These are phyloP conservation scores for Drosophila tani DNA, from an alignment of 1,140 invertebrate genomes.

Conservation along the genomic window DNA sequence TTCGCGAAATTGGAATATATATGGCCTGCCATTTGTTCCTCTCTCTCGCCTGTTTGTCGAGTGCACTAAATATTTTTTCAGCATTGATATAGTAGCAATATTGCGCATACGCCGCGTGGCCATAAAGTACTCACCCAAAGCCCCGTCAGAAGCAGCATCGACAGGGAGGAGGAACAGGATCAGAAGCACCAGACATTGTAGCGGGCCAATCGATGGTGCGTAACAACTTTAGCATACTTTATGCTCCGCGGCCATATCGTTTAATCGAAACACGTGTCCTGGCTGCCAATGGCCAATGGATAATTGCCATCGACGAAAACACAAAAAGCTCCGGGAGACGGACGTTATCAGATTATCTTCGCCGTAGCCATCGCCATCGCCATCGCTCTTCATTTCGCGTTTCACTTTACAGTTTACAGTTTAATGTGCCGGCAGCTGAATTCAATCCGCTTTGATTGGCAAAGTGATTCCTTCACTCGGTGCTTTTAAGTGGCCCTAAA, in stretches of 20 bases:
- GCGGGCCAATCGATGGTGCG: constrained; percentile 36
- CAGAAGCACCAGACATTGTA: constrained; percentile 30
- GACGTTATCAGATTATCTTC: constrained; percentile 28
- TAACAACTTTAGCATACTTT: constrained; percentile 63
- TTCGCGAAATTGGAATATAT: constrained; percentile 31
- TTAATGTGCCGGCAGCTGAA: constrained; percentile 31
- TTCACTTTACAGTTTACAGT: constrained; percentile 22
- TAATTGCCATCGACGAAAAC: constrained; percentile 40
- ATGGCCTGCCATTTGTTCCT: constrained; percentile 51
- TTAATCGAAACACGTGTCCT: constrained; percentile 57
- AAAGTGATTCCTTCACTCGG: constrained; percentile 30
- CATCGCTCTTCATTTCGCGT: constrained; percentile 36
- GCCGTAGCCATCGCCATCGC: constrained; percentile 1
- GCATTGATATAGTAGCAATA: constrained; percentile 56
- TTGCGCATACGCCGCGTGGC: constrained; percentile 66
- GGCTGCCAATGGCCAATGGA: constrained; percentile 39
- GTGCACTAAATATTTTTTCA: constrained; percentile 55
- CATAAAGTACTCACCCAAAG: constrained; percentile 52
- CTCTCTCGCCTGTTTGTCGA: constrained; percentile 33
- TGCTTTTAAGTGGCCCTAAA: constrained; percentile 38
- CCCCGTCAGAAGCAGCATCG: constrained; percentile 10
- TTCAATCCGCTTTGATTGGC: constrained; percentile 49
- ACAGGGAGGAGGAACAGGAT: not conserved
- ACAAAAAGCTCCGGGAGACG: constrained; percentile 20
- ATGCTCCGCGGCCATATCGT: constrained; percentile 49